Evolutionary conservation across 2,888 invertebrate species (phyloP).

Genomic region (Imbricaverruca yamaguchii): DNA sequence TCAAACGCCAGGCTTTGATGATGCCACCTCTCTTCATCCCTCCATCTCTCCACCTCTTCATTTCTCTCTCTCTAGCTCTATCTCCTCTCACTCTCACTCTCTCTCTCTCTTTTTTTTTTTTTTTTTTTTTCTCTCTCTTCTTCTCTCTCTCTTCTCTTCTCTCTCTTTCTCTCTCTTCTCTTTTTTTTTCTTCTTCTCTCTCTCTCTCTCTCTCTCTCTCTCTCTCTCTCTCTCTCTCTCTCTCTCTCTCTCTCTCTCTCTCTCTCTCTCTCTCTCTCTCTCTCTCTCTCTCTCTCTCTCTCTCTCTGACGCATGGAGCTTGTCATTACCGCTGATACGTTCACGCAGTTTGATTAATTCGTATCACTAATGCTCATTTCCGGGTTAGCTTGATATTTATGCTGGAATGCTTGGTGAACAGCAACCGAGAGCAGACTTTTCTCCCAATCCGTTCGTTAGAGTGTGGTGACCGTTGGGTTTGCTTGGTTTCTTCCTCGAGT

Average conservation of each 20-base stretch:
- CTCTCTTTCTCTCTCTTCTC: constrained; percentile 15
- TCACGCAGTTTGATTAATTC: neutral
- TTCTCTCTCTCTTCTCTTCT: neutral
- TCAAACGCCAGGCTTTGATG: too few species aligned
- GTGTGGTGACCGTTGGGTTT: too few species aligned
- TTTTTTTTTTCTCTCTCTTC: neutral
- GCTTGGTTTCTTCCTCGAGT: too few species aligned
- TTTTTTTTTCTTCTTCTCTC: neutral
- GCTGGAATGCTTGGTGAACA: too few species aligned
- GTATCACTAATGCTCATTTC: too few species aligned
- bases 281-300: constrained; percentile 22
- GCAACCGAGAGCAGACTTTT: too few species aligned
- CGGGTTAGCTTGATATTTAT: too few species aligned
- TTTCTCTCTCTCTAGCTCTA: constrained; percentile 13
- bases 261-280: constrained; percentile 5
- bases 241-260: constrained; percentile 9
- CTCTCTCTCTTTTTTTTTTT: neutral
- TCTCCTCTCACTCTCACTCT: neutral
- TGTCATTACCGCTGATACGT: neutral
- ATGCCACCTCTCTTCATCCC: constrained; percentile 14
- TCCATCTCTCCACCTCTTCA: neutral
- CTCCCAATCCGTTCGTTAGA: too few species aligned
- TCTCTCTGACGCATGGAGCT: neutral
- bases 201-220: neutral
- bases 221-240: constrained; percentile 5